Percentiles rank a stretch among this genome's conserved stretches.
Conservation (phyloP, 1,140 invertebrate species). For the Melitaea cinxia region DNA sequence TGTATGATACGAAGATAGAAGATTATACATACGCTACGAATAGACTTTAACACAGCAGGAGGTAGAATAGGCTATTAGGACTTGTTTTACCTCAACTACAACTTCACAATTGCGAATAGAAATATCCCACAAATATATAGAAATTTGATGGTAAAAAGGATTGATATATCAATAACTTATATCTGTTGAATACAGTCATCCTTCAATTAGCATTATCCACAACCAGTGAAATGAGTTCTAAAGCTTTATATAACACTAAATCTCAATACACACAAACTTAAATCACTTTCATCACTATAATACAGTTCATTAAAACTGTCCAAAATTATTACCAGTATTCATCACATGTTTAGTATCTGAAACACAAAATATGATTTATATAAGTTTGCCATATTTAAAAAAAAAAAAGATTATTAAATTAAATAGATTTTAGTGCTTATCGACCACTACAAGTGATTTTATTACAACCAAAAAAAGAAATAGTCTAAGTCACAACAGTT, state of each 20-base stretch:
- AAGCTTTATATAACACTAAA: slow-evolving; percentile 8
- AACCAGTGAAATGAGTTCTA: slow-evolving; percentile 1
- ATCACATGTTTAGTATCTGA: slow-evolving; percentile 26
- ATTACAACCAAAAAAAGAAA: slow-evolving; percentile 7
- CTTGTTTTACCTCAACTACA: too few relatives aligned
- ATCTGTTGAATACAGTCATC: too few relatives aligned
- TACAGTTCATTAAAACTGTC: slow-evolving; percentile 11
- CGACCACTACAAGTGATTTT: too few relatives aligned
- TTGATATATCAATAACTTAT: too few relatives aligned
- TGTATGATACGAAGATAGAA: too few relatives aligned
- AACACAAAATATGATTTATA: slow-evolving; percentile 13
- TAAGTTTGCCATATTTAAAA: neutral
- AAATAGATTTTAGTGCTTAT: neutral
- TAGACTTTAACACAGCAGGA: too few relatives aligned
- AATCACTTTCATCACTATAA: slow-evolving; percentile 27
- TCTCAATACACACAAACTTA: slow-evolving; percentile 23
- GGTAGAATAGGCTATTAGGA: too few relatives aligned
- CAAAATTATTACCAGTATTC: slow-evolving; percentile 6
- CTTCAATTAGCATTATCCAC: too few relatives aligned
- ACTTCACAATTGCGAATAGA: too few relatives aligned
- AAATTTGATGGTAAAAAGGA: too few relatives aligned
- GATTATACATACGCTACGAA: too few relatives aligned
- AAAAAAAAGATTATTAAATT: neutral
- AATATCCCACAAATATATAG: too few relatives aligned
- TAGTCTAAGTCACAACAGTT: slow-evolving; percentile 4